Evolutionary conservation across 2,113 vertebrate genomes (phyloP), one percentile per base, ranked within the genome.

Genomic region (Tapirus terrestris): DNA sequence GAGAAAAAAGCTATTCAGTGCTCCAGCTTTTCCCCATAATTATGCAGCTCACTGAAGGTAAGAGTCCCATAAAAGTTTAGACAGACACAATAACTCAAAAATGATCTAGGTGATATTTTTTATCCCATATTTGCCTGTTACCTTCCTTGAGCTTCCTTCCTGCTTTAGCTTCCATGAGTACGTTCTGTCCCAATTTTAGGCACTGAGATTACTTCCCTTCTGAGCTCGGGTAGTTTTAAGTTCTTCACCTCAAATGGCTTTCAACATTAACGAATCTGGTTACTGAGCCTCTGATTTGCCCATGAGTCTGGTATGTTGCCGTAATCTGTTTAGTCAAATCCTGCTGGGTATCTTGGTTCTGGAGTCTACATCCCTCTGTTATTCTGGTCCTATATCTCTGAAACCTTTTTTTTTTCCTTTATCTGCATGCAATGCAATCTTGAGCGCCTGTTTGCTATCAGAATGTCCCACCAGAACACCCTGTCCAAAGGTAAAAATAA

Each of bases 171-270:
- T 89, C 29, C 45, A 51, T 56, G 27, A 75, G 92, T 12, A 72
- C 8, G 10, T 86, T 89, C 12, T 65, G 27, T 29, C 56, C 36
- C 53, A 72, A 18, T 81, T 87, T 86, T 43, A 86, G n/a, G 70
- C 60, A 68, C 29, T 83, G 21, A 48, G 68, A 39, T 90, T 68
- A 93, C 70, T 75, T 84, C 36, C 23, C 56, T 96, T 75, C 75
- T 45, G 14, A 65, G 5, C 7, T 31, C n/a, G 18, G 14, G 18
- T 4, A 80, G 56, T 60, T 36, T 82, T 68, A 80, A 25, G 5
- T 83, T 94, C 45, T 82, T 85, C 89, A 72, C n/a, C 6, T 92
- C 63, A 68, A 90, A 88, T 51, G 67, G 25, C 25, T 93, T 88
- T 86, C 25, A 81, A 43, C 33, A 85, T 79, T 45, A 67, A 70